phyloP scores from a whole-genome alignment of 2,113 vertebrate genomes.

The Datnioides undecimradiatus region DNA sequence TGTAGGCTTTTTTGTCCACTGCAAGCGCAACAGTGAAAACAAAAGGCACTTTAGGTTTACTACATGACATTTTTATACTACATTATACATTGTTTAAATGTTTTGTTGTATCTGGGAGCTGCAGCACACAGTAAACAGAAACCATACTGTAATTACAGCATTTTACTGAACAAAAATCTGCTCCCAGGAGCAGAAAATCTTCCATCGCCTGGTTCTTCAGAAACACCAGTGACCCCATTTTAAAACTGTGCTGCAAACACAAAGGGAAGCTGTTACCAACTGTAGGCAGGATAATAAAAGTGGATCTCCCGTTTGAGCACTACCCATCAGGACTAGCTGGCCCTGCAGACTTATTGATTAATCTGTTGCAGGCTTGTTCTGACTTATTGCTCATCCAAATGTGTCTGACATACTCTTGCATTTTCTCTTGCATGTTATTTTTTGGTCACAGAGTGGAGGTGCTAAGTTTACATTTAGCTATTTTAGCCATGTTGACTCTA shows the following conservation, averaged over 20 bases:
- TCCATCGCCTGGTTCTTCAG: constrained; percentile 7
- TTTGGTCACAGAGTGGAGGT: background rate
- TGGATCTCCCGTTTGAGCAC: constrained; percentile 6
- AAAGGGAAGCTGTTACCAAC: constrained; percentile 22
- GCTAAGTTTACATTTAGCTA: too few species aligned
- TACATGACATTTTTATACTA: background rate
- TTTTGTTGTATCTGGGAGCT: background rate
- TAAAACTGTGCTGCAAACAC: constrained; percentile 1
- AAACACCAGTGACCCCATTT: constrained; percentile 22
- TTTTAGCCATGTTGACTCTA: too few species aligned
- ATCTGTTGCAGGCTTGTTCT: background rate
- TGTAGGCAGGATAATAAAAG: background rate
- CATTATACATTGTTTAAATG: background rate
- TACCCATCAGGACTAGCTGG: background rate
- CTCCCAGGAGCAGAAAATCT: background rate
- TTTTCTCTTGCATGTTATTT: background rate
- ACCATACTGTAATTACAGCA: constrained; percentile 5
- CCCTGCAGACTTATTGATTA: constrained; percentile 12
- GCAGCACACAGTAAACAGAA: background rate
- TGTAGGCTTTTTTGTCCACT: too few species aligned
- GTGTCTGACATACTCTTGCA: background rate
- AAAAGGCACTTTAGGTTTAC: background rate
- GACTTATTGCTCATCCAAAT: background rate
- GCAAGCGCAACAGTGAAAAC: background rate
- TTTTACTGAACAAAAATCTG: background rate